Percentiles rank a stretch among this genome's conserved stretches.
Conservation (phyloP, 2,113 vertebrate genomes). For the Micronycteris hirsuta region DNA sequence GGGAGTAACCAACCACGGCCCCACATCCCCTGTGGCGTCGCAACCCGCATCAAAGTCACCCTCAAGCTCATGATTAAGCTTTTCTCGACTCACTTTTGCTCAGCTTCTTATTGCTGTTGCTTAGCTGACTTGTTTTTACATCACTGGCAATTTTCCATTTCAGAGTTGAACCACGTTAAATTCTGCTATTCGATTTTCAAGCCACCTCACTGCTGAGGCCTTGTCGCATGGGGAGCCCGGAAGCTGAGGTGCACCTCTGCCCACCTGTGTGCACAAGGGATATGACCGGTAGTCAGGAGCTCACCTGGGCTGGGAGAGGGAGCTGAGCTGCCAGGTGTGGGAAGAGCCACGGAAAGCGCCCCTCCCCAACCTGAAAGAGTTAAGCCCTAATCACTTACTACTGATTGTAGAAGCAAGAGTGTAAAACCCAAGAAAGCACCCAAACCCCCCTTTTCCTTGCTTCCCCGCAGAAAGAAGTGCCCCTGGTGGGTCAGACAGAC, state of each 20-base stretch:
- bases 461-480: accelerated
- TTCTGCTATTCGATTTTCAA: not conserved
- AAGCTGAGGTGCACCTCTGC: not conserved
- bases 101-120: not conserved
- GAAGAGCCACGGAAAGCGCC: not conserved
- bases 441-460: not conserved
- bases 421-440: accelerated
- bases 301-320: not conserved
- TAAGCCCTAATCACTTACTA: accelerated
- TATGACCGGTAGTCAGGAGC: accelerated
- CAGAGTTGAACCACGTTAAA: not conserved
- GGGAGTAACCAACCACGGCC: not conserved
- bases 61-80: not conserved
- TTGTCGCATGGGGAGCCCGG: accelerated
- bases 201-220: not conserved
- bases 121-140: not conserved
- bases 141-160: not conserved
- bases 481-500: not conserved
- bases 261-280: too few species aligned
- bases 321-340: not conserved
- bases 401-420: not conserved
- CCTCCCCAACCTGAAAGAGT: accelerated
- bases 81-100: not conserved
- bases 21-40: not conserved
- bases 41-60: not conserved